phyloP scores from a whole-genome alignment of 2,888 invertebrate species.

The Thecophora atra region DNA sequence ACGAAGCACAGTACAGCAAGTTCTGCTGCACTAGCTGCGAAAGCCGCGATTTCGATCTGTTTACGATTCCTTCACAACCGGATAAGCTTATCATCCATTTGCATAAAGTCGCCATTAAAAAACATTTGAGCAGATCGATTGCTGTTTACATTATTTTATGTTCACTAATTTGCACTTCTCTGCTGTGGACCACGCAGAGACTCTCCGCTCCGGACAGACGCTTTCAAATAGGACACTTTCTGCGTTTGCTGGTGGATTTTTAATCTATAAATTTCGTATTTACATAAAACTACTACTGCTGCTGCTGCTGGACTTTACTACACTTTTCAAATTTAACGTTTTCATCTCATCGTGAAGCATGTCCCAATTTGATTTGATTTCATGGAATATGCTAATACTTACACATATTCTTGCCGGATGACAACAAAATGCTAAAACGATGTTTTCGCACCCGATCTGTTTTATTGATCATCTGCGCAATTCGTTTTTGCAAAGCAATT shows the following conservation, averaged over 20 bases:
- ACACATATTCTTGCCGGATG: background rate
- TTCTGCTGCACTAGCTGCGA: conserved; percentile 26
- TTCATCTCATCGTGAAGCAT: background rate
- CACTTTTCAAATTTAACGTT: background rate
- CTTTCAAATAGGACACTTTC: conserved; percentile 21
- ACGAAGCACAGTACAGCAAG: conserved; percentile 2
- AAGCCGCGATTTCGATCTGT: background rate
- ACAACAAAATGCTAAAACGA: background rate
- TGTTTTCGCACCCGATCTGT: background rate
- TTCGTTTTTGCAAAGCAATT: background rate
- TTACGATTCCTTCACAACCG: conserved; percentile 29
- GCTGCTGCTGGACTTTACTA: background rate
- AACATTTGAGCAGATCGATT: conserved; percentile 16
- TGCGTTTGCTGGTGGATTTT: conserved; percentile 19
- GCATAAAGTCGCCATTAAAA: conserved; percentile 33
- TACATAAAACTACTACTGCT: background rate
- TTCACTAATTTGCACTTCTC: conserved; percentile 14
- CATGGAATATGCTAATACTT: background rate
- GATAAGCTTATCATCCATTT: conserved; percentile 34
- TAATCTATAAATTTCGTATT: background rate
- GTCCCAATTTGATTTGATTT: background rate
- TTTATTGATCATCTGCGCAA: background rate
- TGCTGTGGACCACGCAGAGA: background rate
- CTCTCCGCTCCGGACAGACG: background rate
- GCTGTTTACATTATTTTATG: background rate